A percentile compares a stretch with the other conserved stretches of the same genome.
Conservation (phyloP, 1,140 invertebrate genomes). For the Pissodes strobi region DNA sequence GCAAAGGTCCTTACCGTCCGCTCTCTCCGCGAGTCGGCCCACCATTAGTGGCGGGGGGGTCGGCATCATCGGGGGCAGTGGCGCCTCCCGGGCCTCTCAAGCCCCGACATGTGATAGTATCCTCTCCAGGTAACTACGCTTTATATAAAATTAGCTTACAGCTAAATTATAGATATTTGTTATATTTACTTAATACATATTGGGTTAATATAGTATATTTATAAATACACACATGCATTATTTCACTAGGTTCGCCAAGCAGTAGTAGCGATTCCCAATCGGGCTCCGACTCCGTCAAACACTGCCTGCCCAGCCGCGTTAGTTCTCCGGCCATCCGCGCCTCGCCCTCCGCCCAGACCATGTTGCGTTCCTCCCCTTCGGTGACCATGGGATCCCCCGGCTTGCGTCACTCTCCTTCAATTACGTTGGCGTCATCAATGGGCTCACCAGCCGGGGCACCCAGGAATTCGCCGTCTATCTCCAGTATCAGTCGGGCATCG, state of each 20-base stretch:
- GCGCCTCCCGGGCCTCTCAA: slow-evolving; percentile 44
- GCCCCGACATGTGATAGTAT: slow-evolving; percentile 71
- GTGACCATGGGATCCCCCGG: slow-evolving; percentile 39
- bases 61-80: slow-evolving; percentile 26
- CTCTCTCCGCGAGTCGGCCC: slow-evolving; percentile 61
- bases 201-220: too few relatives aligned
- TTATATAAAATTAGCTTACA: too few relatives aligned
- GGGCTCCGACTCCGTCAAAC: slow-evolving; percentile 70
- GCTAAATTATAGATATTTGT: too few relatives aligned
- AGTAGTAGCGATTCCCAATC: slow-evolving; percentile 70
- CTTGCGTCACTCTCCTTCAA: slow-evolving; percentile 48
- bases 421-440: slow-evolving; percentile 47
- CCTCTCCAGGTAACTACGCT: slow-evolving; percentile 64
- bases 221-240: too few relatives aligned
- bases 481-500: slow-evolving; percentile 49
- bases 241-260: slow-evolving; percentile 63
- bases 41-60: slow-evolving; percentile 31
- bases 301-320: slow-evolving; percentile 56
- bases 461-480: slow-evolving; percentile 48
- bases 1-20: slow-evolving; percentile 66
- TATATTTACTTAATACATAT: too few relatives aligned
- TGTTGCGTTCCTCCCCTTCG: slow-evolving; percentile 46
- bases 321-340: slow-evolving; percentile 50
- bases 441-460: slow-evolving; percentile 49
- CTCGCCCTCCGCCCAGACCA: slow-evolving; percentile 40